Base-by-base conservation (phyloP, 2,797 vertebrate genomes). In the Neosilurus mollespiculum region DNA sequence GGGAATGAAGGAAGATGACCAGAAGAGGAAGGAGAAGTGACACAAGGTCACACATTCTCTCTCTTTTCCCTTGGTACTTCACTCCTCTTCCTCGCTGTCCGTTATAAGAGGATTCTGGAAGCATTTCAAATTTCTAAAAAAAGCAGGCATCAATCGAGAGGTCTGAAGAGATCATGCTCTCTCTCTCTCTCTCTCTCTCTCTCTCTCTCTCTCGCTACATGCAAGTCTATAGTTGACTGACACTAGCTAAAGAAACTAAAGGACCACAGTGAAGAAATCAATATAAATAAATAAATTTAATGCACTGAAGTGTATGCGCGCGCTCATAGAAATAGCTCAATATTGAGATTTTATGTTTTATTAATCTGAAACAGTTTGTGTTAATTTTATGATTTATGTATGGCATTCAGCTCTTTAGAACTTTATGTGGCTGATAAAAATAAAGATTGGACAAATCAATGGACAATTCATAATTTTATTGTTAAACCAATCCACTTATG, bases 111-210 rank as follows among this genome's bases (percentile, higher is more conserved):
- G 83, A 87, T 86, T 87, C 73, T 77, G 64, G 49, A 34, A 84
- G 84, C 51, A 67, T 87, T 87, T 85, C 86, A 76, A 54, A 86
- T 83, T 87, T 85, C 81, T 81, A 84, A 88, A 82, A 84, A 82
- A 84, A 81, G 80, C 81, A 82, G 24, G 30, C 51, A 86, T 83
- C 51, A 53, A 77, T 75, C 77, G 54, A 72, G 70, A 85, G 59
- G 37, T 62, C 30, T 64, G 73, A 79, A 82, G 26, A 71, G 77
- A 72, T 78, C 26, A 24, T 49, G 10, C n/a, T 9, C 56, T 37
- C 37, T 80, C 70, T 78, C 72, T 37, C 76, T 65, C 64, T 24
- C 62, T 61, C 30, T 83, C 67, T 78, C 71, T 65, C 70, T 65
- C 70, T 81, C 80, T 75, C 73, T 78, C 82, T 83, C 16, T 83